Conservation (phyloP, 2,113 vertebrate genomes). For the Boulengeromyrus knoepffleri region DNA sequence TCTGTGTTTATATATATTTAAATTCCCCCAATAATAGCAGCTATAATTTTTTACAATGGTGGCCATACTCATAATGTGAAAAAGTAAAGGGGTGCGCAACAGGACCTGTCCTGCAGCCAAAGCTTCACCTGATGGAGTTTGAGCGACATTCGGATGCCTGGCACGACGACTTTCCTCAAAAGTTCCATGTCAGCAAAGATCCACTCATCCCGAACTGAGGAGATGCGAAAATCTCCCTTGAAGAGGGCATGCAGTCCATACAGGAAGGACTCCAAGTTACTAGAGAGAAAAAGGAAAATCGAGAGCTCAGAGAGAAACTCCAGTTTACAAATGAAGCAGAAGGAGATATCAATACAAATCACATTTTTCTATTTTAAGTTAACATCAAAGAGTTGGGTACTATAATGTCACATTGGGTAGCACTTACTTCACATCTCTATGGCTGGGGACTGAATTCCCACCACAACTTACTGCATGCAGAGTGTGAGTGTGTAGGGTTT, state of each 20-base stretch:
- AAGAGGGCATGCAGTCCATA: slow-evolving; percentile 94
- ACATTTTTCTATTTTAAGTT: neutral
- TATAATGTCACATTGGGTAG: neutral
- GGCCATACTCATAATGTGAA: neutral
- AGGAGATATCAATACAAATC: neutral
- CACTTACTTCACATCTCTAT: neutral
- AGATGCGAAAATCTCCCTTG: slow-evolving; percentile 97
- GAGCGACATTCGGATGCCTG: slow-evolving; percentile 96
- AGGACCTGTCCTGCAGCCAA: neutral
- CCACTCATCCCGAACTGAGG: slow-evolving; percentile 94
- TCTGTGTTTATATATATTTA: neutral
- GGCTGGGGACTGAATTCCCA: neutral
- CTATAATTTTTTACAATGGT: neutral
- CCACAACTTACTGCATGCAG: neutral
- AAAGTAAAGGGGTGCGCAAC: neutral
- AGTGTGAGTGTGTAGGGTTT: neutral
- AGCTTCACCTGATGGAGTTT: slow-evolving; percentile 90
- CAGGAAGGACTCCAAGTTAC: slow-evolving; percentile 96
- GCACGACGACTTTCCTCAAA: slow-evolving; percentile 93
- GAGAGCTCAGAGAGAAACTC: neutral
- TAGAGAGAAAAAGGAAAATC: slow-evolving; percentile 43
- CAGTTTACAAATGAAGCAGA: neutral
- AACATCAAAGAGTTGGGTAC: neutral
- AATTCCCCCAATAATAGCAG: neutral
- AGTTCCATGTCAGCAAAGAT: slow-evolving; percentile 98